Percentiles rank a stretch among this genome's conserved stretches.
Evolutionary conservation across 1,140 invertebrate species (phyloP).

Genomic region (Platyscapa corneri): DNA sequence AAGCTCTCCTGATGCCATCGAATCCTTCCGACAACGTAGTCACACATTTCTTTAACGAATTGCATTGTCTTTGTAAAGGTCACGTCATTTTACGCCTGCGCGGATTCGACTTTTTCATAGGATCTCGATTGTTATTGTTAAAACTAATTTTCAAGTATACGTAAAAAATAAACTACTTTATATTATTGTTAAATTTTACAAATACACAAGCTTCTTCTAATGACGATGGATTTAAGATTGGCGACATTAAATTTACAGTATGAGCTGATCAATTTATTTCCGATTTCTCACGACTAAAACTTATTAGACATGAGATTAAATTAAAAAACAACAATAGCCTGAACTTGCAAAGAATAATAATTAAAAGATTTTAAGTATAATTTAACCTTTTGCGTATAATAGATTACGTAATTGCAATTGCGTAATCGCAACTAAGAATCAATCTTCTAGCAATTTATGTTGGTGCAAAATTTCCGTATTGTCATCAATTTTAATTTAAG

Average conservation of each 20-base stretch:
- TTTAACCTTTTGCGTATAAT: too few species aligned
- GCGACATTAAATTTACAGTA: neutral
- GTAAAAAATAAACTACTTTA: neutral
- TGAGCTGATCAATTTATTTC: neutral
- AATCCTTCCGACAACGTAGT: neutral
- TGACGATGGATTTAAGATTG: neutral
- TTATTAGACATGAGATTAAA: too few species aligned
- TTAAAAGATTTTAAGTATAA: too few species aligned
- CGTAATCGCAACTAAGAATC: too few species aligned
- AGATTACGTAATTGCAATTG: too few species aligned
- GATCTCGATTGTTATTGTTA: conserved; percentile 22
- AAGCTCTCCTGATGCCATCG: conserved; percentile 26
- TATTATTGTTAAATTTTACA: neutral
- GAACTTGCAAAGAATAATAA: too few species aligned
- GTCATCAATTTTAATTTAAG: too few species aligned
- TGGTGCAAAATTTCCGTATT: too few species aligned
- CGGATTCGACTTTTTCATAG: neutral
- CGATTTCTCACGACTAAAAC: neutral
- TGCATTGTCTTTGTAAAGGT: neutral
- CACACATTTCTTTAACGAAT: neutral
- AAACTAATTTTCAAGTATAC: neutral
- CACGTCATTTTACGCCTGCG: neutral
- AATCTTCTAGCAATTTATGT: too few species aligned
- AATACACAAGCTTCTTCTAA: neutral
- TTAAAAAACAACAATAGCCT: too few species aligned